These are phyloP conservation scores for Ranitomeya imitator DNA, from an alignment of 2,113 vertebrate genomes.

Conservation along the genomic window DNA sequence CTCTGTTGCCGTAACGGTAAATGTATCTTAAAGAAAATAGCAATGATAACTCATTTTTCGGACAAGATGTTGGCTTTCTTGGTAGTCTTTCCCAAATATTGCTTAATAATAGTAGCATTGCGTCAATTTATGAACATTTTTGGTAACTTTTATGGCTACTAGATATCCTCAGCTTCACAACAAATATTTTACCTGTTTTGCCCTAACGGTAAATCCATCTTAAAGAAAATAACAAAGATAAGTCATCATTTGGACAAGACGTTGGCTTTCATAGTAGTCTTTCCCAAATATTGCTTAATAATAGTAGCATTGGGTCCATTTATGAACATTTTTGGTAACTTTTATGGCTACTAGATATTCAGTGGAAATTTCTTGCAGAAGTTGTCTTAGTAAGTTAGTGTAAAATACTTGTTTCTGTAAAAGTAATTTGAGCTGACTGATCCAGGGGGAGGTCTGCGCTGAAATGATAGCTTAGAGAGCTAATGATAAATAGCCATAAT, in stretches of 20 bases:
- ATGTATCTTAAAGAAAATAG: not conserved
- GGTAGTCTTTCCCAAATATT: not conserved
- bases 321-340: not conserved
- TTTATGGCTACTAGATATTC: not conserved
- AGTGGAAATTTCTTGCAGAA: not conserved
- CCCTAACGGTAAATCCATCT: not conserved
- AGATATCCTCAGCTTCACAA: not conserved
- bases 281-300: constrained; percentile 7
- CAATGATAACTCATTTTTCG: not conserved
- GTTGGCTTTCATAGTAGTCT: not conserved
- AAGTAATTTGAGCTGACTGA: constrained; percentile 35
- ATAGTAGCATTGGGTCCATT: not conserved
- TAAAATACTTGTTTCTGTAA: constrained; percentile 32
- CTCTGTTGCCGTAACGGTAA: not conserved
- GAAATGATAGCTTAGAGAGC: constrained; percentile 37
- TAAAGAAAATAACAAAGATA: not conserved
- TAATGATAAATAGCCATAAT: constrained; percentile 48
- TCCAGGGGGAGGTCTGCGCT: constrained; percentile 33
- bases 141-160: too few species aligned
- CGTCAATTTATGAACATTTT: not conserved
- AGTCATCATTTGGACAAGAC: not conserved
- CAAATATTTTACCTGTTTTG: not conserved
- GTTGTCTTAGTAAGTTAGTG: not conserved
- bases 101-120: not conserved
- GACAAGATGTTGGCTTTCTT: not conserved